phyloP scores from a whole-genome alignment of 2,797 vertebrate genomes.

The Myripristis murdjan region DNA sequence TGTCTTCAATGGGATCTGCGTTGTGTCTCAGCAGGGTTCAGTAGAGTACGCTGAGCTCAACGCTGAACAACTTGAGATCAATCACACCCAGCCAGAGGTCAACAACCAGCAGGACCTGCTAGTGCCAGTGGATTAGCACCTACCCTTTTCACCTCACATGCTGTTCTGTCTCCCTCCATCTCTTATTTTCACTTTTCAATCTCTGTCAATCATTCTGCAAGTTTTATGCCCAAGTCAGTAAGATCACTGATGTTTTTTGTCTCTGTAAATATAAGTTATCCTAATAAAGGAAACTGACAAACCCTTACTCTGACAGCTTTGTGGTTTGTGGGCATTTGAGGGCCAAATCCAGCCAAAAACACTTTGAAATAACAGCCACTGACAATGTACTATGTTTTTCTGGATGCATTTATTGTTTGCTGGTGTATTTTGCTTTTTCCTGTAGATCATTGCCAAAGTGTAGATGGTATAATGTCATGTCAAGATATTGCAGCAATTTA shows the following conservation, averaged over 20 bases:
- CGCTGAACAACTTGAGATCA: conserved; percentile 56
- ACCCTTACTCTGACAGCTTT: neutral
- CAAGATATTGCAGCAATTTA: too few species aligned
- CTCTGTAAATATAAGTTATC: conserved; percentile 57
- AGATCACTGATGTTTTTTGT: conserved; percentile 5
- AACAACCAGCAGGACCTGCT: conserved; percentile 68
- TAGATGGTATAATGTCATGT: too few species aligned
- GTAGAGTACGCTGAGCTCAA: conserved; percentile 81
- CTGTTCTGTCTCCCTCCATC: neutral
- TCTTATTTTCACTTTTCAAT: neutral
- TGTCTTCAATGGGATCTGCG: conserved; percentile 20
- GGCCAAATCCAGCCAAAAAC: too few species aligned
- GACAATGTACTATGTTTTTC: too few species aligned
- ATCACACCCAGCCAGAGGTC: conserved; percentile 34
- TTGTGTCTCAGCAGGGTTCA: conserved; percentile 74
- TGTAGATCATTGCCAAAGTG: too few species aligned
- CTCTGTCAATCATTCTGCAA: neutral
- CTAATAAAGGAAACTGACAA: conserved; percentile 53
- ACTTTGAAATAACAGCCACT: too few species aligned
- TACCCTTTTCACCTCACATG: neutral
- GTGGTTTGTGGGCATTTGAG: neutral
- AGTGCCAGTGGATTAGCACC: conserved; percentile 67
- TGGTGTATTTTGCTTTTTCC: conserved; percentile 1
- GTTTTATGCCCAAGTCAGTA: conserved; percentile 8
- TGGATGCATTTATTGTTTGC: neutral